phyloP scores from a whole-genome alignment of 2,888 invertebrate species.

The Parascotia fuliginaria region DNA sequence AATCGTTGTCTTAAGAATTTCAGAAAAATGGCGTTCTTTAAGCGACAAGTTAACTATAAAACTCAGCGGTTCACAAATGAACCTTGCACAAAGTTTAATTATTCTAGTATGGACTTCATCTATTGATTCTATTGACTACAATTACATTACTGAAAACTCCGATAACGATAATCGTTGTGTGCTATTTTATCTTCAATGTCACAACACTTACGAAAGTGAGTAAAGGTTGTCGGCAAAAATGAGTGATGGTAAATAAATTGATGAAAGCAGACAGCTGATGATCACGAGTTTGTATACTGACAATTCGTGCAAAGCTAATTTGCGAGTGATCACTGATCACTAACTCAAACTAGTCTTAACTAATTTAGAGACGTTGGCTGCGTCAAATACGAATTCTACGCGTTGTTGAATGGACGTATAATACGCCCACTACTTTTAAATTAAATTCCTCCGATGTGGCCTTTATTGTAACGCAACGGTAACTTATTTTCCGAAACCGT shows the following conservation, averaged over 20 bases:
- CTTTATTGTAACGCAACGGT: neutral
- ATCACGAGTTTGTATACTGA: constrained; percentile 48
- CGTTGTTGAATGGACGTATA: neutral
- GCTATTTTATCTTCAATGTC: too few species aligned
- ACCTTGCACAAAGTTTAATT: too few species aligned
- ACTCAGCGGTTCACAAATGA: too few species aligned
- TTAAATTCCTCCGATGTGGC: neutral
- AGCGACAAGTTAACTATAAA: too few species aligned
- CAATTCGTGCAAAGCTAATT: constrained; percentile 62
- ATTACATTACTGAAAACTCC: too few species aligned
- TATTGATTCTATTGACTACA: too few species aligned
- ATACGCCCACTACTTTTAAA: constrained; percentile 2
- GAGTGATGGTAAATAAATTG: neutral
- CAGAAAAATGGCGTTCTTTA: too few species aligned
- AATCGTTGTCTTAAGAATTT: too few species aligned
- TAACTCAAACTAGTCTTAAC: constrained; percentile 58
- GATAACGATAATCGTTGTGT: too few species aligned
- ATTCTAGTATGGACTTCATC: too few species aligned
- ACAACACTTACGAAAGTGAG: neutral
- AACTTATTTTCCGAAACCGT: neutral
- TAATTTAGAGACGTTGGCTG: constrained; percentile 18
- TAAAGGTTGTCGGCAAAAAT: neutral
- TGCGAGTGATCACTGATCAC: constrained; percentile 45
- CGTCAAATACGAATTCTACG: constrained; percentile 7
- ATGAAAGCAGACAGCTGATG: constrained; percentile 36